Evolutionary conservation across 2,113 vertebrate species (phyloP).

Genomic region (Varanus salvator): DNA sequence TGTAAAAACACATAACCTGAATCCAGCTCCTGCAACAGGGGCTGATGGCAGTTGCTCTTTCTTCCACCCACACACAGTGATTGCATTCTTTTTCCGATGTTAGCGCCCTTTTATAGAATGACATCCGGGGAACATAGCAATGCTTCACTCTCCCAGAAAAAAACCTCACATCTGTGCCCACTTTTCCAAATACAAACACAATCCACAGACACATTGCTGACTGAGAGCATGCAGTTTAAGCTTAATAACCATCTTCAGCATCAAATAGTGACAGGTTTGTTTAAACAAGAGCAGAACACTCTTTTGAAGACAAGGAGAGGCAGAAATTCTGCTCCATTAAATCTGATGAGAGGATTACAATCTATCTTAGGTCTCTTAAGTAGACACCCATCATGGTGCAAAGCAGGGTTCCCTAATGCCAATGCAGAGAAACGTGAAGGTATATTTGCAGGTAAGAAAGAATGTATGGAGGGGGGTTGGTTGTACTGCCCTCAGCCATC

Average conservation of each 20-base stretch:
- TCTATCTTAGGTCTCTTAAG: background rate
- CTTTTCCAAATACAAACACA: background rate
- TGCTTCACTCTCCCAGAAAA: background rate
- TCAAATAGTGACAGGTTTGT: background rate
- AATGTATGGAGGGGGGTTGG: background rate
- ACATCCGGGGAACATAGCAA: background rate
- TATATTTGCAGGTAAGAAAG: background rate
- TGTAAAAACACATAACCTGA: slow-evolving; percentile 66
- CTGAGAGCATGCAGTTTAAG: background rate
- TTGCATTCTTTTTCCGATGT: slow-evolving; percentile 27
- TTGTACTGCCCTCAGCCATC: background rate
- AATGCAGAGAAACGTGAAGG: background rate
- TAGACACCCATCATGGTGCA: background rate
- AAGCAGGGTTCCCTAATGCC: background rate
- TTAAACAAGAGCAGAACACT: background rate
- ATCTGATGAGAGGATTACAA: background rate
- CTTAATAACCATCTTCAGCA: background rate
- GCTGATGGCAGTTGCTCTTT: slow-evolving; percentile 64
- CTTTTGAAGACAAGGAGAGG: slow-evolving; percentile 23
- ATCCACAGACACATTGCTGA: background rate
- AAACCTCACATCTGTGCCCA: background rate
- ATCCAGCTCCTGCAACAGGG: slow-evolving; percentile 57
- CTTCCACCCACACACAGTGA: slow-evolving; percentile 57
- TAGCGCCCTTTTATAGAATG: slow-evolving; percentile 7
- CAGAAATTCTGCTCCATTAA: background rate